phyloP scores from a whole-genome alignment of 37 sponge, comb jelly and placozoan genomes.

The Mnemiopsis leidyi region DNA sequence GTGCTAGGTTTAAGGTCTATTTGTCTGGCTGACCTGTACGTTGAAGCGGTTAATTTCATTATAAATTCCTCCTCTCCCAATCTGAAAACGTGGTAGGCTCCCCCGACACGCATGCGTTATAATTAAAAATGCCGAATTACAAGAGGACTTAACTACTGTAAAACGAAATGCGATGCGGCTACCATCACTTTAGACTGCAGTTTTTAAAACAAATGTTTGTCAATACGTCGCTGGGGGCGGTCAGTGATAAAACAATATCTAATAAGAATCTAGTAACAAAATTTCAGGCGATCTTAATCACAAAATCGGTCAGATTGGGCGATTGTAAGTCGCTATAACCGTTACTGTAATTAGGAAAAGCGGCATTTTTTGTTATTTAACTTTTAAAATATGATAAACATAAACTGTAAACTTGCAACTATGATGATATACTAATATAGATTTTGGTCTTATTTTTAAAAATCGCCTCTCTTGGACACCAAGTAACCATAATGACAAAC shows the following conservation, averaged over 20 bases:
- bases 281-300: neutral
- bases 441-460: neutral
- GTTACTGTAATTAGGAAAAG: neutral
- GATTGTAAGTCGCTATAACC: neutral
- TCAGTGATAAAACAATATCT: neutral
- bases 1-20: neutral
- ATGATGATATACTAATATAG: too few species aligned
- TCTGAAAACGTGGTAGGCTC: neutral
- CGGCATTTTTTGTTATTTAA: neutral
- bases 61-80: neutral
- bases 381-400: neutral
- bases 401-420: neutral
- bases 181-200: neutral
- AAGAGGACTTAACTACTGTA: neutral
- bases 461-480: neutral
- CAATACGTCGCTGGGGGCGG: too few species aligned
- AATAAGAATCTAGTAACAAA: neutral
- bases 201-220: too few species aligned
- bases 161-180: neutral
- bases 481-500: neutral
- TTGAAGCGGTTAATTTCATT: neutral
- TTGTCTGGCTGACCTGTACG: neutral
- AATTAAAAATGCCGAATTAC: neutral
- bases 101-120: neutral
- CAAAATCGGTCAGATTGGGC: neutral